phyloP scores from a whole-genome alignment of 2,797 vertebrate species.

The Oreortyx pictus region DNA sequence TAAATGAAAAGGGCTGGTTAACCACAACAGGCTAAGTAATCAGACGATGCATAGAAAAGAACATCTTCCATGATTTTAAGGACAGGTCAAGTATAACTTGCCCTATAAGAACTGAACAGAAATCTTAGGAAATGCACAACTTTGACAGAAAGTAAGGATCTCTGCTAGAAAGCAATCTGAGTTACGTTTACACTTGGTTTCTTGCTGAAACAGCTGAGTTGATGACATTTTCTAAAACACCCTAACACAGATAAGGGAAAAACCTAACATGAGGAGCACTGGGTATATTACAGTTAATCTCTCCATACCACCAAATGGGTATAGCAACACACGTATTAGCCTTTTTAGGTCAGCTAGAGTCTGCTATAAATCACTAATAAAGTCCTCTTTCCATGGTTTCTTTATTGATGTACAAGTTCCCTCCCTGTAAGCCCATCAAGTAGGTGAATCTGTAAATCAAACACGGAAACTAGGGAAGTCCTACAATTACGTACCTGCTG shows the following conservation, averaged over 20 bases:
- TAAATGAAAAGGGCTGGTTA: neutral
- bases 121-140: neutral
- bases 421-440: neutral
- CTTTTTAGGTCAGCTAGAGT: neutral
- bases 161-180: neutral
- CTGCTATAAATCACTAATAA: neutral
- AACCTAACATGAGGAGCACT: neutral
- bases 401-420: neutral
- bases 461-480: neutral
- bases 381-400: neutral
- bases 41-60: neutral
- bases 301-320: neutral
- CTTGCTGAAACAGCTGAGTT: neutral
- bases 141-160: neutral
- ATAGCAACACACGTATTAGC: accelerated
- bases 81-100: neutral
- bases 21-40: neutral
- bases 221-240: neutral
- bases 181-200: neutral
- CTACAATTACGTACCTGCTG: neutral
- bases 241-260: neutral
- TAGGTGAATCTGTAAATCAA: neutral
- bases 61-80: neutral
- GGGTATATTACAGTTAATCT: neutral
- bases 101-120: neutral